Base-by-base conservation (phyloP, 2,797 vertebrate genomes). In the Lepilemur ruficaudatus region DNA sequence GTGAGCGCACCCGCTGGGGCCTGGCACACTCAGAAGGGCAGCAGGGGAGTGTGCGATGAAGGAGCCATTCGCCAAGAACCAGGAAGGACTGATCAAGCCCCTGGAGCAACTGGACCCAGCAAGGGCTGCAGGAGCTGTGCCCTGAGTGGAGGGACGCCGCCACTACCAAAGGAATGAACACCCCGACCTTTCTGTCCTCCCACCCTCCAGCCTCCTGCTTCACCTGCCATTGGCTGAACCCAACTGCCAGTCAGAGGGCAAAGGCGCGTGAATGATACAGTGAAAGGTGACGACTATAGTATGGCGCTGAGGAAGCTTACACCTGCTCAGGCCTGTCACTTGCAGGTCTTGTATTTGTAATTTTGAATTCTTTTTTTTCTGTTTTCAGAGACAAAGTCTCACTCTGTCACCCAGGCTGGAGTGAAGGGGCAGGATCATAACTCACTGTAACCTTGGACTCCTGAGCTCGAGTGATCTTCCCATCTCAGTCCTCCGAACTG, bases 221-320 rank as follows among this genome's bases (percentile, higher is more conserved):
- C 59, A 22, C 30, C 14, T 23, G 17, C 57, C 23, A 7, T 22
- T 57, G 70, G 57, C 20, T 69, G 23, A 67, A 61, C 28, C 75
- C 59, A 61, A 10, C 23, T 2, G 4, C 86, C 46, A 93, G 81
- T 9, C 65, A 43, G 79, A 25, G 8, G 25, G 17, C 75, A 38
- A 41, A 85, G 73, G n/a, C 43, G 14, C 0, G 1, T 17, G 35
- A 18, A 25, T 38, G 59, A 18, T 15, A 4, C 1, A 22, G 14
- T 41, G 52, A 63, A 76, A 69, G 38, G 75, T 38, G 38, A 38
- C 3, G 55, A 38, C 28, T 15, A 22, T 8, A 23, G 2, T 15
- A 8, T 1, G 6, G 28, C 0, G 0, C 10, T 18, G 32, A 38
- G 59, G 50, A 76, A 55, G 17, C 17, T 25, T 25, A 41, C 7